A percentile compares a stretch with the other conserved stretches of the same genome.
phyloP scores from a whole-genome alignment of 2,113 vertebrate species.

The Antidorcas marsupialis region DNA sequence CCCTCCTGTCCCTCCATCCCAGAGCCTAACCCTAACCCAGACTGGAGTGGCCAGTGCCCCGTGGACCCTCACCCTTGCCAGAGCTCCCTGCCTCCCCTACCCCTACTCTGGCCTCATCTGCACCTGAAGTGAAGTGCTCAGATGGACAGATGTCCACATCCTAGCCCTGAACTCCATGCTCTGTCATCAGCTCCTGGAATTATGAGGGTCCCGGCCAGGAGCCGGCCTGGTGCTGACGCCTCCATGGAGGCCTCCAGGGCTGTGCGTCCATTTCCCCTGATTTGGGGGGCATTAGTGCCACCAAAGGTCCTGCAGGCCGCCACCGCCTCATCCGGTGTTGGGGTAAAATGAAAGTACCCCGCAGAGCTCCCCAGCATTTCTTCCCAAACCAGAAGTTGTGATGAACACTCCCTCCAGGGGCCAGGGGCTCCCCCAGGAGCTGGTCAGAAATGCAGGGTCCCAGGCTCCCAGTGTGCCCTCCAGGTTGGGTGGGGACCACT shows the following conservation, averaged over 20 bases:
- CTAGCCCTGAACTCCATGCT: background rate
- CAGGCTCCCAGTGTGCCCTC: background rate
- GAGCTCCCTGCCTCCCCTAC: background rate
- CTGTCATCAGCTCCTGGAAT: background rate
- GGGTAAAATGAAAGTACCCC: fast-evolving
- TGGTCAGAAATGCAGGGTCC: background rate
- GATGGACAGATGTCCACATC: too few species aligned
- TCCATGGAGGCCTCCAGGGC: background rate
- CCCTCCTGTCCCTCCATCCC: fast-evolving
- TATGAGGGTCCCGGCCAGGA: background rate
- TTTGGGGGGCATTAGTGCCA: background rate
- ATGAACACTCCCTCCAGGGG: background rate
- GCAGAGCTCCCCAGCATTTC: background rate
- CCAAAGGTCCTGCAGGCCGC: too few species aligned
- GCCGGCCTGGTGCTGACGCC: background rate
- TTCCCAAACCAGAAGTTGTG: background rate
- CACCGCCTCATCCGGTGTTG: background rate
- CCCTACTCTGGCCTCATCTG: background rate
- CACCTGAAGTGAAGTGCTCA: background rate
- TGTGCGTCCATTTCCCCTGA: background rate
- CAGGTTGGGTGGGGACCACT: background rate
- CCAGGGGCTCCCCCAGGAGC: too few species aligned
- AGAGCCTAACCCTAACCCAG: background rate
- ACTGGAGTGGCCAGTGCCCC: background rate
- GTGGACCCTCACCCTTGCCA: background rate